A percentile compares a stretch with the other conserved stretches of the same genome.
Conservation (phyloP, 1,140 invertebrate species). For the Diachasmimorpha longicaudata region DNA sequence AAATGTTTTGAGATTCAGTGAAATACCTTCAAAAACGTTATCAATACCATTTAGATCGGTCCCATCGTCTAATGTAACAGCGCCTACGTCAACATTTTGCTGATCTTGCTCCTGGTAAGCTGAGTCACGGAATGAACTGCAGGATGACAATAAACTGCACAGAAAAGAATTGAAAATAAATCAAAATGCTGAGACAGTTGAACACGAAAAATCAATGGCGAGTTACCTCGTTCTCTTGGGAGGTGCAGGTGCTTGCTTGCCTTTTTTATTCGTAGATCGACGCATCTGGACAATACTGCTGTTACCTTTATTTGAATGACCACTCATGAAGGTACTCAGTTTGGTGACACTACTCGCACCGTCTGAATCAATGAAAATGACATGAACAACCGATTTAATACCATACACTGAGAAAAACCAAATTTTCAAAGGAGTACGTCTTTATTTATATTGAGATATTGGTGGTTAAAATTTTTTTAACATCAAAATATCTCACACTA, state of each 20-base stretch:
- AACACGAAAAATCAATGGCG: background rate
- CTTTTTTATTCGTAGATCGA: slow-evolving; percentile 84
- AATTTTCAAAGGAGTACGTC: background rate
- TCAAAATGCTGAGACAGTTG: background rate
- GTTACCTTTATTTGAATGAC: slow-evolving; percentile 64
- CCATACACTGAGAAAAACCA: no score
- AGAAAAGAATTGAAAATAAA: slow-evolving; percentile 31
- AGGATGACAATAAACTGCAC: slow-evolving; percentile 78
- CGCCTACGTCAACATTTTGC: slow-evolving; percentile 54
- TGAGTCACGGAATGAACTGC: slow-evolving; percentile 82
- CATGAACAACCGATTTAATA: slow-evolving; percentile 9
- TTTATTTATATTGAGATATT: no score
- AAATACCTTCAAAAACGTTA: slow-evolving; percentile 69
- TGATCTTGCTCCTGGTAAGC: slow-evolving; percentile 63
- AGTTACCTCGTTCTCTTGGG: slow-evolving; percentile 89
- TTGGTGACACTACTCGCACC: slow-evolving; percentile 67
- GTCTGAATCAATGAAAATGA: slow-evolving; percentile 52
- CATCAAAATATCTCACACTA: no score
- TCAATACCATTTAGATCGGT: slow-evolving; percentile 75
- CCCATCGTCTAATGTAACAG: slow-evolving; percentile 63
- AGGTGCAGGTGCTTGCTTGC: slow-evolving; percentile 92
- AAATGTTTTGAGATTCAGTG: slow-evolving; percentile 39
- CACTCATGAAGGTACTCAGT: slow-evolving; percentile 72
- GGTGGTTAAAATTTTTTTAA: no score
- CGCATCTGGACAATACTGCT: slow-evolving; percentile 80